These are phyloP conservation scores for Hyla sarda DNA, from an alignment of 2,113 vertebrate species.

Conservation along the genomic window DNA sequence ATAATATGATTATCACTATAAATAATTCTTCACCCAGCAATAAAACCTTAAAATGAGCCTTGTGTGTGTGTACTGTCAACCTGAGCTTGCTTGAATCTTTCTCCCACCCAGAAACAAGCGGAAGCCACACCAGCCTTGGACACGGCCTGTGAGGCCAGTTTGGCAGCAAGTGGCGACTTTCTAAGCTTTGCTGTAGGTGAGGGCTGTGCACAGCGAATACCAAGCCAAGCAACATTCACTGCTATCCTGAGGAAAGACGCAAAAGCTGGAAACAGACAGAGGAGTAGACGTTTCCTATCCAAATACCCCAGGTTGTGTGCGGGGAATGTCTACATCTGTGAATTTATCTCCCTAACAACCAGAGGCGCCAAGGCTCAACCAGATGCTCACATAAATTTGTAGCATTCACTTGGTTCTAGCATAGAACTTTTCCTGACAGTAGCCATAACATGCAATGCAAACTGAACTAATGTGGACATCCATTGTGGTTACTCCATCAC, in stretches of 20 bases:
- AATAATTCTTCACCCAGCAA: neutral
- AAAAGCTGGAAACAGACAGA: conserved; percentile 11
- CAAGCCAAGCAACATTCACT: conserved; percentile 39
- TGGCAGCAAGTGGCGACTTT: conserved; percentile 21
- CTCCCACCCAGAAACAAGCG: conserved; percentile 38
- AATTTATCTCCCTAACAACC: conserved; percentile 1
- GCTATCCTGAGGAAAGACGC: conserved; percentile 23
- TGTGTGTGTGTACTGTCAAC: neutral
- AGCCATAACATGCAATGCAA: neutral
- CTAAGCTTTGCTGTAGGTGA: conserved; percentile 42
- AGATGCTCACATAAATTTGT: neutral
- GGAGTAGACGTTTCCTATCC: conserved; percentile 10
- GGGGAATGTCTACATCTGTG: neutral
- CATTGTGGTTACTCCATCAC: neutral
- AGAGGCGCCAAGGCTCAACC: neutral
- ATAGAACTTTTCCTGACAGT: neutral
- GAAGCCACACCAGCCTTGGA: conserved; percentile 20
- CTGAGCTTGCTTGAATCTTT: conserved; percentile 3
- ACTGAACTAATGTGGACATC: neutral
- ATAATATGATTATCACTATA: conserved; percentile 17
- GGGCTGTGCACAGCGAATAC: neutral
- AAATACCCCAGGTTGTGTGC: conserved; percentile 9
- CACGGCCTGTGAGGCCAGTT: conserved; percentile 6
- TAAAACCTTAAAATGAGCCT: conserved; percentile 6
- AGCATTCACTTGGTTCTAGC: neutral